Evolutionary conservation across 1,140 invertebrate genomes (phyloP), one percentile per base, ranked within the genome.

Genomic region (Drosophila varians): DNA sequence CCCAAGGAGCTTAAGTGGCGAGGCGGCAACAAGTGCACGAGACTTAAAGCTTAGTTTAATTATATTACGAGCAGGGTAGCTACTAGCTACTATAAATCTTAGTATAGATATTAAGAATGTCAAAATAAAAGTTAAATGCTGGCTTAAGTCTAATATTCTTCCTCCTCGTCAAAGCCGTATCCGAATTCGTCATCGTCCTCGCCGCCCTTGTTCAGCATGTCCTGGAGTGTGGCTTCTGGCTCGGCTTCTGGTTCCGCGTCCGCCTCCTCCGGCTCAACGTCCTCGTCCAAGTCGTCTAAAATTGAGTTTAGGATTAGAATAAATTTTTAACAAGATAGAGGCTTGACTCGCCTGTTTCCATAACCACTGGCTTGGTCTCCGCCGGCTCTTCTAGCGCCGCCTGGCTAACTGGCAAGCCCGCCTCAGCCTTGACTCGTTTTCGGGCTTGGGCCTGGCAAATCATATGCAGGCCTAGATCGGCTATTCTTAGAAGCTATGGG

Each of bases 111-210:
- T 34, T 72, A 45, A 42, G 34, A 73, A 73, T 54, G 69, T 52
- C 34, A 45, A 42, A 53, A 8, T 34, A 45, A 42, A 43, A 6
- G 12, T 34, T 66, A 66, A 68, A 66, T 68, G 64, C 64, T 8
- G 25, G 19, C 36, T 40, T 47, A 34, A 14, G 21, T 12, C 40
- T 87, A 86, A 53, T 86, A 86, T 38, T 87, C 80, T 36, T 82
- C 73, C 18, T 90, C 90, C n/a, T 91, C 90, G 43, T 91, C 90
- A 68, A 91, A 91, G 7, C 82, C 90, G 45, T 90, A 91, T 26
- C 82, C 82, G 12, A 84, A 90, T 51, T 91, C 80, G 46, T 90
- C 90, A 7, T 89, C 89, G n/a, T 84, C 80, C 11, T 61, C 83
- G 7, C 71, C 78, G 14, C 86, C 90, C 47, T 79, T 72, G 51